Percentiles rank a stretch among this genome's conserved stretches.
Conservation (phyloP, 1,140 invertebrate genomes). For the Portunus trituberculatus region DNA sequence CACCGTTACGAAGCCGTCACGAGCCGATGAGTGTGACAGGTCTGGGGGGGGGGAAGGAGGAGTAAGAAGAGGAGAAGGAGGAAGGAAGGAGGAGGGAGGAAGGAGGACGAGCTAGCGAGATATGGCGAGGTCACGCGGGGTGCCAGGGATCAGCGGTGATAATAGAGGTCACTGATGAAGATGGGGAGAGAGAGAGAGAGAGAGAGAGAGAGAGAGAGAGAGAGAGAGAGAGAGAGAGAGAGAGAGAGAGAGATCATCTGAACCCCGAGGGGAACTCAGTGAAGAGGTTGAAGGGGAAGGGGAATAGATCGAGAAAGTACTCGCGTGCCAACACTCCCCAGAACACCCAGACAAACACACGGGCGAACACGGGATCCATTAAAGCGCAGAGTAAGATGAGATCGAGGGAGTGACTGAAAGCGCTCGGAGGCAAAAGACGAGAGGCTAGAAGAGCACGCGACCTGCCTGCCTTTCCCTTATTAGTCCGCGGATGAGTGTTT, state of each 20-base stretch:
- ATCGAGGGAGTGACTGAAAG: neutral
- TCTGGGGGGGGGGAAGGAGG: no score
- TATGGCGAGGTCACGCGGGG: neutral
- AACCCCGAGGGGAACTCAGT: neutral
- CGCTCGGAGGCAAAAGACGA: neutral
- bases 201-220: neutral
- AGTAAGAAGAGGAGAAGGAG: no score
- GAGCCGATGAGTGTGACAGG: neutral
- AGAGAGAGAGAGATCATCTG: no score
- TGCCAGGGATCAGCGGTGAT: neutral
- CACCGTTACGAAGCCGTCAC: neutral
- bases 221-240: neutral
- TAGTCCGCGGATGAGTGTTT: neutral
- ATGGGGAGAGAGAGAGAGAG: neutral
- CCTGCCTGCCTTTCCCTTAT: neutral
- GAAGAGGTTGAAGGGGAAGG: neutral
- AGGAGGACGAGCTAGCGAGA: no score
- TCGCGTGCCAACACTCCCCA: no score
- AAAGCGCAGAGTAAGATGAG: neutral
- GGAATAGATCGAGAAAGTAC: neutral
- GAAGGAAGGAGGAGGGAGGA: no score
- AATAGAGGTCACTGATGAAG: constrained; percentile 13
- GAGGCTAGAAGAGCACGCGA: neutral
- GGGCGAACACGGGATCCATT: neutral
- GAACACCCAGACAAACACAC: neutral